phyloP scores from a whole-genome alignment of 1,140 invertebrate genomes.

The Penaeus vannamei region DNA sequence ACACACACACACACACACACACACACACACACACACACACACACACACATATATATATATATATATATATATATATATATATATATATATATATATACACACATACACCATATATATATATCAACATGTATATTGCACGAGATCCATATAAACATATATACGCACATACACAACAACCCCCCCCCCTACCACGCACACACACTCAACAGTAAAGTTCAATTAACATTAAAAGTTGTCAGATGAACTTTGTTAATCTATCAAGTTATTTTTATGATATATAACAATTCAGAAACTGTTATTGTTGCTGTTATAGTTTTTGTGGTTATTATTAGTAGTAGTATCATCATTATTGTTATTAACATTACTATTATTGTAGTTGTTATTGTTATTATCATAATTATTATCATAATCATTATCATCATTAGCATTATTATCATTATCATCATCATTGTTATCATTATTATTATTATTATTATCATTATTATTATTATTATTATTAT shows the following conservation, averaged over 20 bases:
- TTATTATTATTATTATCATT: too few relatives aligned
- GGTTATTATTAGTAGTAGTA: too few relatives aligned
- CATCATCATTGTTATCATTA: too few relatives aligned
- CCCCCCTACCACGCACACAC: too few relatives aligned
- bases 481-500: too few relatives aligned
- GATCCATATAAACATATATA: background rate
- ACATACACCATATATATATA: conserved; percentile 7
- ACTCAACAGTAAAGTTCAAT: background rate
- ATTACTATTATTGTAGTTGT: too few relatives aligned
- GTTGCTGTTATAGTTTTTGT: too few relatives aligned
- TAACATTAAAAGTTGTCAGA: background rate
- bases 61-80: conserved; percentile 27
- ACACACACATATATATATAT: conserved; percentile 8
- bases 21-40: background rate
- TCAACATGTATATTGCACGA: background rate
- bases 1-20: background rate
- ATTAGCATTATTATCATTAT: too few relatives aligned
- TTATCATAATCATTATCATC: too few relatives aligned
- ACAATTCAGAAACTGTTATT: background rate
- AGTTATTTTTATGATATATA: background rate
- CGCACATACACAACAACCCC: background rate
- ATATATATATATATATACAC: conserved; percentile 4
- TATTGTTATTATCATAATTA: too few relatives aligned
- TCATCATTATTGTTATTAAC: too few relatives aligned
- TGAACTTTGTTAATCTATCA: background rate